phyloP scores from a whole-genome alignment of 1,140 invertebrate species.

The Melipona quadrifasciata region DNA sequence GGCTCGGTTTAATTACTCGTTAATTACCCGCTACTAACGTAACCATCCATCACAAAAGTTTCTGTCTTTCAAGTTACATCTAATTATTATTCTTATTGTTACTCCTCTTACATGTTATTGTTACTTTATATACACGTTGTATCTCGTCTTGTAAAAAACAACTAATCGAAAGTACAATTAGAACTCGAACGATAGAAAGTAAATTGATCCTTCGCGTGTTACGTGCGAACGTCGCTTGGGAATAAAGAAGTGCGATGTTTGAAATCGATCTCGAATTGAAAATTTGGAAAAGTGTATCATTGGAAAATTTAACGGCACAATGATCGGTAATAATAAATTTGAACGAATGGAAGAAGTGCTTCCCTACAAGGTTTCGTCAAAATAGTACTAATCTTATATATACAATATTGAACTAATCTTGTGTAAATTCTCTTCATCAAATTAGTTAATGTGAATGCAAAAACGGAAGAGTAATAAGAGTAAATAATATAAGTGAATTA shows the following conservation, averaged over 20 bases:
- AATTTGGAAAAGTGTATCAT: not conserved
- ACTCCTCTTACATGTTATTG: slow-evolving; percentile 1
- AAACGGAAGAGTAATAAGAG: too few species aligned
- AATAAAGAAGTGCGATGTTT: not conserved
- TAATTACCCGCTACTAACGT: slow-evolving; percentile 8
- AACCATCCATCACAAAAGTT: slow-evolving; percentile 45
- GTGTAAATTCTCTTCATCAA: too few species aligned
- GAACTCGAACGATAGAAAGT: not conserved
- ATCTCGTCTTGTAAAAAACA: slow-evolving; percentile 41
- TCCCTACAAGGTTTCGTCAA: not conserved
- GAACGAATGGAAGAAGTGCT: not conserved
- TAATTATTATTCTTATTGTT: slow-evolving; percentile 24
- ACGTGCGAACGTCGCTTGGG: not conserved
- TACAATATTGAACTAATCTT: too few species aligned
- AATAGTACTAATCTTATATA: not conserved
- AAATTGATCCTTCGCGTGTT: too few species aligned
- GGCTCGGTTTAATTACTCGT: slow-evolving; percentile 9
- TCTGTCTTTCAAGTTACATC: slow-evolving; percentile 28
- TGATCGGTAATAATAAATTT: not conserved
- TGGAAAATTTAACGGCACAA: too few species aligned
- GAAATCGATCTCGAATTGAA: not conserved
- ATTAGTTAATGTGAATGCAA: too few species aligned
- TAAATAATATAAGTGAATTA: too few species aligned
- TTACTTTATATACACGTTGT: slow-evolving; percentile 39
- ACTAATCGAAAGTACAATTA: slow-evolving; percentile 11